Base-by-base conservation (phyloP, 1,140 invertebrate species). In the Pseudobourletiella spinata region DNA sequence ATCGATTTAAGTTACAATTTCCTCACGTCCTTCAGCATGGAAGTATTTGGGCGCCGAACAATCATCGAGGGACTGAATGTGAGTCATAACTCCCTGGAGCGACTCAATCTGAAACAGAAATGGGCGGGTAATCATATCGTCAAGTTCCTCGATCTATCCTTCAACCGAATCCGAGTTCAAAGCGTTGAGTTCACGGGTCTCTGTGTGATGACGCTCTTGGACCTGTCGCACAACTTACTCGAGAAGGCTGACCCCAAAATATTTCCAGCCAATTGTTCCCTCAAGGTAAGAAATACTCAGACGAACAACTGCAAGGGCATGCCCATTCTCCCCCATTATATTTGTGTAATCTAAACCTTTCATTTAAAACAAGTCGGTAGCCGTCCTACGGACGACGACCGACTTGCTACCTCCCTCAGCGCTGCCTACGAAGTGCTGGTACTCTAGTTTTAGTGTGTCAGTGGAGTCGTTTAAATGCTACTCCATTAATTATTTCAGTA, bases 1-100 rank as follows among this genome's bases (percentile, higher is more conserved):
- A 78, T 88, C 14, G 81, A 84, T 69, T 72, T 89, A 42, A 85
- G 86, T 0, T 83, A 86, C 73, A 93, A 93, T 72, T 76, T 79
- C 64, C 83, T 93, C 32, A 78, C 76, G 0, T 76, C 80, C 24
- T 77, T 93, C 63, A 83, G 86, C 55, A 84, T 81, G 55, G 82
- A 83, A 68, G 83, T 82, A 1, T 87, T 91, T 71, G 82, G 81
- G 82, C 92, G 50, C 80, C 81, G 63, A 74, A 80, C n/a, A 73
- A 92, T 50, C 80, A 84, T 71, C 82, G 84, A 71, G 82, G 86
- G 73, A 84, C 87, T 94, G 15, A 88, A 94, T 73, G 73, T 94
- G 1, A 87, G 85, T 50, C 80, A 82, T 65, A 94, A 94, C 74
- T 74, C 79, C 6, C 80, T 94, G 22, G 81, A 83, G 32, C 84